These are phyloP conservation scores for Chloromyia formosa DNA, from an alignment of 2,888 invertebrate species.

Conservation along the genomic window DNA sequence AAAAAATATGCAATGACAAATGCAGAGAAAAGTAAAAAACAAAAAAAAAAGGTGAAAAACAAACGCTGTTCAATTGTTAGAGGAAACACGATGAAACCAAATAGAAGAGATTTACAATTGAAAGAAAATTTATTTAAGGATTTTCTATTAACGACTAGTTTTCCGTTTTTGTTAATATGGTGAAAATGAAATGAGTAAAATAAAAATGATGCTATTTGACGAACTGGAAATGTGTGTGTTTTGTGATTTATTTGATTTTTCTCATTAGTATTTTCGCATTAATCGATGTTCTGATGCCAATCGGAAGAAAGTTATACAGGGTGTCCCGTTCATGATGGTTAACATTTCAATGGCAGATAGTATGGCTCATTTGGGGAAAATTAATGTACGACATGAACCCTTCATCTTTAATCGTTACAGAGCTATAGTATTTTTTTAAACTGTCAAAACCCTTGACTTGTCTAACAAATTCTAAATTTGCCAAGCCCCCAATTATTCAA, in stretches of 20 bases:
- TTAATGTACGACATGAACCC: no score
- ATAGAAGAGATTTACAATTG: conserved; percentile 4
- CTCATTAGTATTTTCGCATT: background rate
- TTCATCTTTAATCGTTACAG: no score
- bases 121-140: background rate
- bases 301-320: no score
- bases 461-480: no score
- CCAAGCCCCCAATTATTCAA: no score
- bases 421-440: no score
- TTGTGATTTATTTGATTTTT: background rate
- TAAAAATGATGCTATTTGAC: conserved; percentile 26
- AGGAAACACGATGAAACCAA: background rate
- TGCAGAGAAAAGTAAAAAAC: background rate
- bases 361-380: no score
- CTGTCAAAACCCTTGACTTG: no score
- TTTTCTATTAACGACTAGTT: background rate
- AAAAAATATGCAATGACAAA: conserved; percentile 11
- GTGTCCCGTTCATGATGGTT: no score
- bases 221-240: background rate
- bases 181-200: conserved; percentile 27
- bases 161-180: background rate
- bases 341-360: no score
- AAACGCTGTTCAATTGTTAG: background rate
- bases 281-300: no score
- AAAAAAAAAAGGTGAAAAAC: background rate